Base-by-base conservation (phyloP, 2,888 invertebrate genomes). In the Eupithecia pulchellata region DNA sequence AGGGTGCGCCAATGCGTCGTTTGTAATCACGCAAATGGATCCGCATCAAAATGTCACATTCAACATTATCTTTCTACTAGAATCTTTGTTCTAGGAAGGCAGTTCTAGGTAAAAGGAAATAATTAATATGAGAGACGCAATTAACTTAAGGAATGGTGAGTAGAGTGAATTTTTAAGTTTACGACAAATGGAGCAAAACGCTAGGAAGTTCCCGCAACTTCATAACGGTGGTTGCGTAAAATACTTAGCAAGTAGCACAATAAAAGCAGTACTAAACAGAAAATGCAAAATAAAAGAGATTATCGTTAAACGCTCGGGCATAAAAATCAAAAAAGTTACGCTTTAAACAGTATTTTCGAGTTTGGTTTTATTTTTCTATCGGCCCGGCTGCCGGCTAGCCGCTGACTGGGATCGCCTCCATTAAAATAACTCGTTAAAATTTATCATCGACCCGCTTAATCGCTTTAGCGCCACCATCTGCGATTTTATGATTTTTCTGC, bases 341-440 rank as follows among this genome's bases (percentile, higher is more conserved):
- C 86, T 89, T 90, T 86, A 87, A 89, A 87, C 85, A 88, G 88
- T 89, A 82, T 91, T 92, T 91, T 86, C 86, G 86, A 86, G 87
- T 88, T 87, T 87, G 89, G 87, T 90, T 92, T 92, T 92, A 91
- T 93, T 92, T 93, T 94, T 91, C 92, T 93, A 92, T 92, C 89
- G 88, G 86, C 84, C 91, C 89, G 90, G 88, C 91, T 89, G 91
- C 90, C 85, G 89, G 89, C 87, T 86, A 87, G 91, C 93, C 93
- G 89, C 92, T 91, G 91, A 92, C 91, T 92, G 91, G 89, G 93
- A 94, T 94, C 91, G 92, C 92, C 90, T 90, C 93, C 93, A 92
- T 94, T 94, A 93, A 94, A 93, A 94, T 94, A 93, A 93, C 93
- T 94, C 93, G 93, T 94, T 94, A 94, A 94, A 94, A 94, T 94